Conservation (phyloP, 2,113 vertebrate genomes). For the Mobula birostris region DNA sequence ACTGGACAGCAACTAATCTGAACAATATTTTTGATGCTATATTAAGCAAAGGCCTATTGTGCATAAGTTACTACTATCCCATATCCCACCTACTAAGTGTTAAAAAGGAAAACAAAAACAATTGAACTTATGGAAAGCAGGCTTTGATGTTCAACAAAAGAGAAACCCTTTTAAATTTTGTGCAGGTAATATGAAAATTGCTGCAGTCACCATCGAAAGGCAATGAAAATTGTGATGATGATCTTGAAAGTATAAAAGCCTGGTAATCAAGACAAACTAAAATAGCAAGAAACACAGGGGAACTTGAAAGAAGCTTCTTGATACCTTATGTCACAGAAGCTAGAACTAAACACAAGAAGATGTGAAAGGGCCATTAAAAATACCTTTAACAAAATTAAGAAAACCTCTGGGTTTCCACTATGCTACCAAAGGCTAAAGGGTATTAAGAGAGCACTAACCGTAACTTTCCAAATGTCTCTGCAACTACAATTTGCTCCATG, state of each 20-base stretch:
- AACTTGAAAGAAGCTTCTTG: neutral
- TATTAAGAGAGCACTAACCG: neutral
- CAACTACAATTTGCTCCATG: neutral
- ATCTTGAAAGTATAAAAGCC: neutral
- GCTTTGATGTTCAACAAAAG: neutral
- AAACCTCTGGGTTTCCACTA: neutral
- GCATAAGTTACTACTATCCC: neutral
- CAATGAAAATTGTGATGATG: neutral
- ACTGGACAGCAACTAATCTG: neutral
- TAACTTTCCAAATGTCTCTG: neutral
- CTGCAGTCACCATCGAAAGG: neutral
- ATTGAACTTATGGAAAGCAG: neutral
- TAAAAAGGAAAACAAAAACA: neutral
- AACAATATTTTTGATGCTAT: neutral
- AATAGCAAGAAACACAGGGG: neutral
- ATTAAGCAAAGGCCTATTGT: neutral
- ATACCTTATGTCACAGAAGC: neutral
- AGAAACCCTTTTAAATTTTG: neutral
- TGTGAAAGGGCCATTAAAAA: neutral
- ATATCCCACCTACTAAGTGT: neutral
- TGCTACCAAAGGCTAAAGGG: neutral
- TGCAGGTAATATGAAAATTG: neutral
- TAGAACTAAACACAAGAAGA: neutral
- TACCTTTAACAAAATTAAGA: neutral
- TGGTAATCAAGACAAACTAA: neutral